phyloP scores from a whole-genome alignment of 2,888 invertebrate species.

The Melieria omissa region DNA sequence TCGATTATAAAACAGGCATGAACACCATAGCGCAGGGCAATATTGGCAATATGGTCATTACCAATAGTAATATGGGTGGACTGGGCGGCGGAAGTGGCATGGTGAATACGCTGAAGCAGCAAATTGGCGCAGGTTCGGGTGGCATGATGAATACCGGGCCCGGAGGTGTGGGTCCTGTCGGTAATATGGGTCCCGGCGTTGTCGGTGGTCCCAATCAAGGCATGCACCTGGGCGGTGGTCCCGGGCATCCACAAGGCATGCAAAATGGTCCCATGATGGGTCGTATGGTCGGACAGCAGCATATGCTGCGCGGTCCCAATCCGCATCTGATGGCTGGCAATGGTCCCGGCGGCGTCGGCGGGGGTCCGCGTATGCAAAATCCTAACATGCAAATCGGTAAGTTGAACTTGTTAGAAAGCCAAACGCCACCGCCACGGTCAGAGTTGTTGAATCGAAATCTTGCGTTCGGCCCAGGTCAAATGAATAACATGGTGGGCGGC shows the following conservation, averaged over 20 bases:
- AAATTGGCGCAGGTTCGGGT: constrained; percentile 70
- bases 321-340: constrained; percentile 66
- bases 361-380: constrained; percentile 73
- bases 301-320: constrained; percentile 64
- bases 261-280: constrained; percentile 83
- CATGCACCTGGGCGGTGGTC: constrained; percentile 59
- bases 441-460: constrained; percentile 49
- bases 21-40: constrained; percentile 72
- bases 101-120: constrained; percentile 82
- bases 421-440: constrained; percentile 41
- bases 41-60: constrained; percentile 81
- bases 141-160: constrained; percentile 72
- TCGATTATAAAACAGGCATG: constrained; percentile 70
- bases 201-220: constrained; percentile 60
- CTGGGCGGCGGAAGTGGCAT: constrained; percentile 69
- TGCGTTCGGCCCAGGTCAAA: constrained; percentile 58
- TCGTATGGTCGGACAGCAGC: constrained; percentile 63
- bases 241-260: constrained; percentile 71
- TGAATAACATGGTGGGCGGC: constrained; percentile 60
- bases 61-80: constrained; percentile 76
- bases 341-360: constrained; percentile 54
- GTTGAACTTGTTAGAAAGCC: constrained; percentile 49
- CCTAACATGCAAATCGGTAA: constrained; percentile 65
- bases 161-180: constrained; percentile 78
- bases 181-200: constrained; percentile 59